A percentile compares a stretch with the other conserved stretches of the same genome.
Conservation (phyloP, 2,888 invertebrate genomes). For the Metellina segmentata region DNA sequence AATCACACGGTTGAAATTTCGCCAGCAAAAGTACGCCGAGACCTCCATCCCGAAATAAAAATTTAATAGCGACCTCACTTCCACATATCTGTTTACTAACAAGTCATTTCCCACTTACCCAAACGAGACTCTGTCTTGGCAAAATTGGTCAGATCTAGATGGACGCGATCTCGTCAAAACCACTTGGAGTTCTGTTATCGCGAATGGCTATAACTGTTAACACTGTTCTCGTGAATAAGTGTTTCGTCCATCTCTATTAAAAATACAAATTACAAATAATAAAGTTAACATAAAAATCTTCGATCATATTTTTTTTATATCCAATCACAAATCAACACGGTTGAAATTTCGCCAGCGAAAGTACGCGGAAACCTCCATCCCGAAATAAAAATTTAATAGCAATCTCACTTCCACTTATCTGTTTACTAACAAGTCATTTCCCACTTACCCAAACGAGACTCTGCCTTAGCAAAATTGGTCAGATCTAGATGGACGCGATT, state of each 20-base stretch:
- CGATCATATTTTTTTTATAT: background rate
- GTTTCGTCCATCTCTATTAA: background rate
- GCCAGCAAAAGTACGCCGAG: background rate
- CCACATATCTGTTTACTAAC: slow-evolving; percentile 33
- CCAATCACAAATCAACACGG: background rate
- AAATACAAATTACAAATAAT: too few relatives aligned
- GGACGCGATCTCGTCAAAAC: too few relatives aligned
- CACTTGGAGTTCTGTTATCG: too few relatives aligned
- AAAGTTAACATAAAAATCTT: too few relatives aligned
- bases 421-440: slow-evolving; percentile 46
- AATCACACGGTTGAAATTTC: background rate
- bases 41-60: slow-evolving; percentile 31
- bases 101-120: slow-evolving; percentile 29
- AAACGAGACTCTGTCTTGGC: background rate
- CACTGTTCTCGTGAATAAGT: too few relatives aligned
- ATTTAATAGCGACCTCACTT: slow-evolving; percentile 10
- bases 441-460: slow-evolving; percentile 20
- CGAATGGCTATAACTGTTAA: too few relatives aligned
- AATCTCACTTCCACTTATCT: background rate
- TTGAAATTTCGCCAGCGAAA: background rate
- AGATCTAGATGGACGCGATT: too few relatives aligned
- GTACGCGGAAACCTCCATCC: background rate
- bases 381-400: slow-evolving; percentile 27
- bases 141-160: too few relatives aligned
- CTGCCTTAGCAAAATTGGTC: too few relatives aligned